Evolutionary conservation across 2,888 invertebrate genomes (phyloP), one percentile per base, ranked within the genome.

Genomic region (Coelinius sp.): DNA sequence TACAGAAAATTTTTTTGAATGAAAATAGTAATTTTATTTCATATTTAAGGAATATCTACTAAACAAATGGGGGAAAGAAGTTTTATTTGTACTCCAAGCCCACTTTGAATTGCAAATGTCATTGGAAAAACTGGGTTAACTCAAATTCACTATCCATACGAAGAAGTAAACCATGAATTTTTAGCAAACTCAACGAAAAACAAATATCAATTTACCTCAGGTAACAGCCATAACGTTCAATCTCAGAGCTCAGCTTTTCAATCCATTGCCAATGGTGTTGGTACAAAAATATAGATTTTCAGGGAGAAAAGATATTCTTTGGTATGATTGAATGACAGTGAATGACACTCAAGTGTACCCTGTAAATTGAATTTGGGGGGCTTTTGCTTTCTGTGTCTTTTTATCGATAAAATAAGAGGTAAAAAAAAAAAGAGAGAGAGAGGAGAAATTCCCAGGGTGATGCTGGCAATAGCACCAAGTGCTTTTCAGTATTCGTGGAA

Each of bases 31-130:
- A 17, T 14, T 59, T 59, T 35, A 5, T 35, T 12, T 1, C 31
- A 20, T 8, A 59, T 59, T 35, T 35, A 14, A 31, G 17, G 27
- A 35, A 59, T 59, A 59, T 59, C 31, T 59, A 35, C 35, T 31
- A 14, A 17, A 59, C 59, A 31, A 59, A 59, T 59, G 59, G 27
- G 31, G 25, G 31, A 10, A 14, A 22, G 10, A 59, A 59, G 35
- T 31, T 59, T 59, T 59, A 35, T 49, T 53, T 35, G 8, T 7
- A 53, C 14, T 53, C 31, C 49, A 25, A 8, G 14, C 12, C 4
- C 24, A 65, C 35, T 68, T 56, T 22, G 31, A 68, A 68, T 68
- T 68, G 56, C 56, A 56, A 68, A 68, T 41, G 17, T 52, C 46
- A 17, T 49, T 49, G 17, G 59, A 20, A 35, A 17, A 59, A 59